Evolutionary conservation across 2,888 invertebrate species (phyloP).

Genomic region (Chironomus tentans): DNA sequence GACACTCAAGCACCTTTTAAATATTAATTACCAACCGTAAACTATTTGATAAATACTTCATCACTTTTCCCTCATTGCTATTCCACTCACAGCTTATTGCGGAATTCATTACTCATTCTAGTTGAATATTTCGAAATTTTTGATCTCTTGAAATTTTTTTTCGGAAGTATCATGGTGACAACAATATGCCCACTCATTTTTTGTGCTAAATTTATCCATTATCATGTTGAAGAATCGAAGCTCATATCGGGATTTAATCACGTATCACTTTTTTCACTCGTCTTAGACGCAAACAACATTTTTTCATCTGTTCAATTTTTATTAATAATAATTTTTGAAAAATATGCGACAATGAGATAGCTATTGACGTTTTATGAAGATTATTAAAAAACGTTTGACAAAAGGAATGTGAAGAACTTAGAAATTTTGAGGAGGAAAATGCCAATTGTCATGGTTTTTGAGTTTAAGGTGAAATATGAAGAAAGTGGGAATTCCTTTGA

Average conservation of each 20-base stretch:
- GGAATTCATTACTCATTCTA: not conserved
- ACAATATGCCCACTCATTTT: not conserved
- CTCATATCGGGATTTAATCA: constrained; percentile 18
- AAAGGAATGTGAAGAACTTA: constrained; percentile 7
- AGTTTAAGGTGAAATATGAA: too few species aligned
- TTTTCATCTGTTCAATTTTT: not conserved
- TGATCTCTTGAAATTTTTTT: not conserved
- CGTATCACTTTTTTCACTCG: constrained; percentile 17
- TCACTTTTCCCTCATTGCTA: not conserved
- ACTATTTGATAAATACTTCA: too few species aligned
- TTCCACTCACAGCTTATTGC: not conserved
- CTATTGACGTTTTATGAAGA: not conserved
- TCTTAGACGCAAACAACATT: not conserved
- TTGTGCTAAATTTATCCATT: not conserved
- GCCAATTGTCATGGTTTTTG: too few species aligned
- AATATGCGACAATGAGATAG: too few species aligned
- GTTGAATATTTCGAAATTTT: not conserved
- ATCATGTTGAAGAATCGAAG: not conserved
- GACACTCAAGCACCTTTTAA: not conserved
- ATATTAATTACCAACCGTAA: too few species aligned
- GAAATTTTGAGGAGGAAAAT: not conserved
- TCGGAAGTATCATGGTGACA: not conserved
- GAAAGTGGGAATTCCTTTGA: too few species aligned
- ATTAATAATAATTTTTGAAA: not conserved
- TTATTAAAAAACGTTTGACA: constrained; percentile 2